These are phyloP conservation scores for Oncorhynchus keta DNA, from an alignment of 2,113 vertebrate genomes.

Conservation along the genomic window DNA sequence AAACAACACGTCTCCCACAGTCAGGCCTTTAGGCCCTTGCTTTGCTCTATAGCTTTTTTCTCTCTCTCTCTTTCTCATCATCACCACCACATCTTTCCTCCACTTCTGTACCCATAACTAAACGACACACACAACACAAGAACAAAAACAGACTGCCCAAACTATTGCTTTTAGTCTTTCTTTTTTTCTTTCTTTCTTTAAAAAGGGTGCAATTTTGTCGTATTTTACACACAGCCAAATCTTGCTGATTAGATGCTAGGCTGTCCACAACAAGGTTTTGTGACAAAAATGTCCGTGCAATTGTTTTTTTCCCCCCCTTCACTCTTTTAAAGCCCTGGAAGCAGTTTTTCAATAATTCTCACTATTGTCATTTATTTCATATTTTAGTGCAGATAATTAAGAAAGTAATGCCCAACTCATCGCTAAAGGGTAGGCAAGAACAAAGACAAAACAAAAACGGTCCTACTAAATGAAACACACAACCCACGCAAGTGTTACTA, in stretches of 20 bases:
- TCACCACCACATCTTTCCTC: constrained; percentile 16
- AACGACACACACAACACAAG: constrained; percentile 84
- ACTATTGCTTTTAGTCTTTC: constrained; percentile 96
- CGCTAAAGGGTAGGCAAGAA: constrained; percentile 83
- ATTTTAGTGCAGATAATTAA: constrained; percentile 98
- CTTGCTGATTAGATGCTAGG: constrained; percentile 89
- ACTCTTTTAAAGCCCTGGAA: constrained; percentile 92
- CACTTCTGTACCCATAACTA: constrained; percentile 82
- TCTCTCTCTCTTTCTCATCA: constrained; percentile 22
- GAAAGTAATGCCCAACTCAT: constrained; percentile 97
- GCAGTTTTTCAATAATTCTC: constrained; percentile 75
- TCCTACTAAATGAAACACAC: constrained; percentile 77
- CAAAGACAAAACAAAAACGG: constrained; percentile 59
- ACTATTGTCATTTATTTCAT: constrained; percentile 64
- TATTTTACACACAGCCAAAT: constrained; percentile 85
- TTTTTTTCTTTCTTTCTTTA: constrained; percentile 76
- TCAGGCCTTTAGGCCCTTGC: constrained; percentile 63
- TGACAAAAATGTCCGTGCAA: constrained; percentile 94
- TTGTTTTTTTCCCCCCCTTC: constrained; percentile 82
- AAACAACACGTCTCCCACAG: constrained; percentile 90
- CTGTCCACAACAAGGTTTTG: constrained; percentile 79
- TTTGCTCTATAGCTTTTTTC: constrained; percentile 18
- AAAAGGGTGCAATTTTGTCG: constrained; percentile 95
- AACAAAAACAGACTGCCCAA: constrained; percentile 89
- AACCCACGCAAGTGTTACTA: constrained; percentile 83